Base-by-base conservation (phyloP, 2,888 invertebrate genomes). In the Junonia oenone region DNA sequence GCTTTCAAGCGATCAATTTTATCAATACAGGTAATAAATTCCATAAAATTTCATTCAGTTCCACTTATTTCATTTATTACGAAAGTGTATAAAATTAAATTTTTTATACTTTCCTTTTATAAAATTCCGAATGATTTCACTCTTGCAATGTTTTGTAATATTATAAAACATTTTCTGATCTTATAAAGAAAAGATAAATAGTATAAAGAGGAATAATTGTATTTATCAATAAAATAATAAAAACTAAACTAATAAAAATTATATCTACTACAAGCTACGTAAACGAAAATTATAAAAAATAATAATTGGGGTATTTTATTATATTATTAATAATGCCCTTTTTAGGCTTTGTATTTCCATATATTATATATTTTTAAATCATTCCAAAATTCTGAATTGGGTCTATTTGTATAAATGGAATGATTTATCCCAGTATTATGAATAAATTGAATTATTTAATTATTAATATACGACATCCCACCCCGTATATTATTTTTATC, bases 391-490 rank as follows among this genome's bases (percentile, higher is more conserved):
- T n/a, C 11, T 1, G 9, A 33, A 33, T 33, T 33, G 11, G n/a
- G n/a, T 33, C n/a, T 33, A 3, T 33, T 2, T 33, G 4, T 14
- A 0, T 37, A 8, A 13, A 8, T 8, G 15, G 9, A 37, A 15
- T 8, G 9, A 19, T 19, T 40, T n/a, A 3, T 17, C 11, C 19
- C 38, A 40, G 19, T 40, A 19, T 40, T 40, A 40, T 19, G 6
- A 11, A 11, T 40, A n/a, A 40, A 40, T 40, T 19, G 15, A 22
- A 22, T 22, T 22, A 22, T 22, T 22, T 3, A n/a, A n/a, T n/a
- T n/a, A 15, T 22, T 14, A 14, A 37, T 49, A 35, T 51, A 35
- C 51, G 45, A 51, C 29, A 33, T 35, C 45, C 51, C 51, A 51
- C 51, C 51, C 45, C 50, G 47, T 33, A 48, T 48, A 48, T 48